These are phyloP conservation scores for Microtus oregoni DNA, from an alignment of 2,113 vertebrate species.

Conservation along the genomic window DNA sequence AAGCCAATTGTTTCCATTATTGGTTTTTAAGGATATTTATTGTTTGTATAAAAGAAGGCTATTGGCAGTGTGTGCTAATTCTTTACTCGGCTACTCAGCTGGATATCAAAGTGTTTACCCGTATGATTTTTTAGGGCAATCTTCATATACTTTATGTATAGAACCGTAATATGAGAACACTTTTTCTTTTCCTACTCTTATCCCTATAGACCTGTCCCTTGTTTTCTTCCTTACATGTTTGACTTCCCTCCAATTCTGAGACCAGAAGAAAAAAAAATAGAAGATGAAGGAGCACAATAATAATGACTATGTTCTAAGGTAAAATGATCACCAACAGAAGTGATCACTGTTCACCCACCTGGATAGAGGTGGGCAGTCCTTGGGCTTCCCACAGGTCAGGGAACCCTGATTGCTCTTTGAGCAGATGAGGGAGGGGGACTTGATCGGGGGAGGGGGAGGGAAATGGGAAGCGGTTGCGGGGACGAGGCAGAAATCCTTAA, in stretches of 20 bases:
- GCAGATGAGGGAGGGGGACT: too few species aligned
- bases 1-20: neutral
- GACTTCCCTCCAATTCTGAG: neutral
- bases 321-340: neutral
- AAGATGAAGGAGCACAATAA: neutral
- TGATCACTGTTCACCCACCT: neutral
- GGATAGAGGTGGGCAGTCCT: too few species aligned
- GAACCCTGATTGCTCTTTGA: too few species aligned
- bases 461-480: too few species aligned
- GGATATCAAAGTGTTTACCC: neutral
- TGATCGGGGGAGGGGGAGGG: too few species aligned
- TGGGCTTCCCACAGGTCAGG: too few species aligned
- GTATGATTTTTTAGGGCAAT: neutral
- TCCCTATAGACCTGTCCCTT: neutral
- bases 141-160: neutral
- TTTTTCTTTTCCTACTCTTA: neutral
- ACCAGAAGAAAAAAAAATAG: neutral
- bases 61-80: neutral
- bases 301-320: too few species aligned
- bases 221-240: neutral
- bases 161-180: neutral
- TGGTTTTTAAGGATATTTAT: neutral
- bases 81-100: neutral
- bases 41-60: neutral
- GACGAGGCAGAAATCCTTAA: too few species aligned